Evolutionary conservation across 2,888 invertebrate species (phyloP), one percentile per base, ranked within the genome.

Genomic region (Julus scandinavius): DNA sequence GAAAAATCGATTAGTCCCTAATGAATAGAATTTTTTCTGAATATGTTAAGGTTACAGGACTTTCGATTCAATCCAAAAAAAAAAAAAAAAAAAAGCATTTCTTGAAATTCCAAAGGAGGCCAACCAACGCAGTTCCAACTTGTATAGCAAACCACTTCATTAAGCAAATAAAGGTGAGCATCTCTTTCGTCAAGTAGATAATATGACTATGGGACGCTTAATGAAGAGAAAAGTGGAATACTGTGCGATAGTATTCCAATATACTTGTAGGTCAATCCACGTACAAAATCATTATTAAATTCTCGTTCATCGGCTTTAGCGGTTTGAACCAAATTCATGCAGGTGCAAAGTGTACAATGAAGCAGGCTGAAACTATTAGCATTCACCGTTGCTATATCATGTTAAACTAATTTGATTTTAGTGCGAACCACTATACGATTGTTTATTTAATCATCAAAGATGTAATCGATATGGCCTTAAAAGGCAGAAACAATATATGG

Each of bases 1-100:
- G 58, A 45, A n/a, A 63, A 63, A 63, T 63, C 58, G 58, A 63
- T 63, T 63, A 63, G n/a, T n/a, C 58, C 58, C 58, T 13, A 63
- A 63, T 3, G 58, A 63, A 63, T n/a, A n/a, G 54, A 63, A 63
- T 63, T 63, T n/a, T 63, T n/a, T 63, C 58, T n/a, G 58, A 63
- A 63, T 13, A n/a, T n/a, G 58, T 63, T 63, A 63, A 63, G 58
- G 58, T 63, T 63, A 15, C 58, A 63, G 58, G n/a, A 13, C 58
- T 63, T 63, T 3, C 58, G 17, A 63, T 63, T 63, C 5, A 63
- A 63, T 63, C n/a, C n/a, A n/a, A n/a, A n/a, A n/a, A n/a, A n/a
- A n/a, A n/a, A n/a, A n/a, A 17, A 63, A 63, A 15, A 63, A 45
- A 63, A 63, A 63, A 3, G 58, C 17, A 63, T 17, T 63, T n/a